Conservation (phyloP, 2,113 vertebrate species). For the Ranitomeya imitator region DNA sequence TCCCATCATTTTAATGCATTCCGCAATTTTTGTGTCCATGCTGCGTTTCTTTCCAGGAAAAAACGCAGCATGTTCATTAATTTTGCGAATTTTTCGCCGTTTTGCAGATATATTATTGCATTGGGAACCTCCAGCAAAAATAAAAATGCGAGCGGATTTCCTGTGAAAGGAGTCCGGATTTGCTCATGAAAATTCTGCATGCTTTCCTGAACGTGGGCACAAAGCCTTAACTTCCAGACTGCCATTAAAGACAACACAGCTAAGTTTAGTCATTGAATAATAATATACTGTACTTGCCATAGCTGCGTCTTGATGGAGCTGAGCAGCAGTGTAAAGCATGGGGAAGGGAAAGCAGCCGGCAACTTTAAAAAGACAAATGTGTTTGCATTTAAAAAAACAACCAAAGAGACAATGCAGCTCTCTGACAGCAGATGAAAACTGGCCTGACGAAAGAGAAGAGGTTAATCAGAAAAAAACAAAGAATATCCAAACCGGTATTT, state of each 20-base stretch:
- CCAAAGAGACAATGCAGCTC: neutral
- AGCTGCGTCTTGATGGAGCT: neutral
- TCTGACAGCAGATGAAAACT: neutral
- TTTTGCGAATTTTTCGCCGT: too few relatives aligned
- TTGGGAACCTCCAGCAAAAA: too few relatives aligned
- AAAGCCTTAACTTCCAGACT: neutral
- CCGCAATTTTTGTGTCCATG: too few relatives aligned
- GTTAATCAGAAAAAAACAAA: neutral
- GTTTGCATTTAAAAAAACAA: neutral
- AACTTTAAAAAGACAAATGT: neutral
- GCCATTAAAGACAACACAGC: neutral
- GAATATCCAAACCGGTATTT: neutral
- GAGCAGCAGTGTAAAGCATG: neutral
- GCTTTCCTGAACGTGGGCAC: too few relatives aligned
- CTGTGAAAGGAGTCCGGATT: too few relatives aligned
- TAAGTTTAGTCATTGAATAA: neutral
- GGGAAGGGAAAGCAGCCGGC: neutral
- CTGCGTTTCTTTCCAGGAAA: too few relatives aligned
- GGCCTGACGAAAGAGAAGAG: neutral
- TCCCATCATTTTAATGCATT: too few relatives aligned
- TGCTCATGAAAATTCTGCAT: too few relatives aligned
- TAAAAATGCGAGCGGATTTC: too few relatives aligned
- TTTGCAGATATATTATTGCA: too few relatives aligned
- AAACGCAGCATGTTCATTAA: too few relatives aligned
- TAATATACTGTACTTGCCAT: neutral